Conservation (phyloP, 30 jellyfish, hydroid and myxozoan species). For the Calvadosia cruxmelitensis region DNA sequence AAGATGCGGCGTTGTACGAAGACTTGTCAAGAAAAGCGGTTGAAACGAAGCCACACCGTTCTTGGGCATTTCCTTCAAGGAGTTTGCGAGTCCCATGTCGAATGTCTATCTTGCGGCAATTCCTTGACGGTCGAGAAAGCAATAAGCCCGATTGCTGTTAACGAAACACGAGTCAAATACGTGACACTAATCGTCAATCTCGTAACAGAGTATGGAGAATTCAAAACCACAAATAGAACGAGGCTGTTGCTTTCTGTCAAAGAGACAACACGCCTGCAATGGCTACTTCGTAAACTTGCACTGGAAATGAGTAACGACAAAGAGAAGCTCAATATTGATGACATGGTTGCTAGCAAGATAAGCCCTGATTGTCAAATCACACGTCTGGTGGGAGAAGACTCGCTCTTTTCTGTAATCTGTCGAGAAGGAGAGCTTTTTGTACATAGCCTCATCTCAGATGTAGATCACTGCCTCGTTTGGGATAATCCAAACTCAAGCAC, state of each 20-base stretch:
- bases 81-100: not conserved
- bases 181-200: not conserved
- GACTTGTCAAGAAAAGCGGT: not conserved
- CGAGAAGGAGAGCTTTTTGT: not conserved
- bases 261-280: not conserved
- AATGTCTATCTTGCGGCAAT: not conserved
- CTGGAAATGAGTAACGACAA: not conserved
- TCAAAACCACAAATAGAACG: not conserved
- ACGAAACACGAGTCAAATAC: no score
- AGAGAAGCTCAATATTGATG: not conserved
- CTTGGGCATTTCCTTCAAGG: not conserved
- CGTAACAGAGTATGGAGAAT: not conserved
- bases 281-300: not conserved
- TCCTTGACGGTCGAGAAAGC: no score
- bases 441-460: not conserved
- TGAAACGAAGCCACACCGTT: no score
- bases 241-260: not conserved
- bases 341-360: not conserved
- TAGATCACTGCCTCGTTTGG: not conserved
- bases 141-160: not conserved
- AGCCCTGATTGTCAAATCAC: not conserved
- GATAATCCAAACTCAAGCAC: not conserved
- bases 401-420: not conserved
- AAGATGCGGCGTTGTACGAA: not conserved
- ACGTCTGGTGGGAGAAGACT: not conserved